These are phyloP conservation scores for Ariolimax columbianus DNA, from an alignment of 2,888 invertebrate species.

Conservation along the genomic window DNA sequence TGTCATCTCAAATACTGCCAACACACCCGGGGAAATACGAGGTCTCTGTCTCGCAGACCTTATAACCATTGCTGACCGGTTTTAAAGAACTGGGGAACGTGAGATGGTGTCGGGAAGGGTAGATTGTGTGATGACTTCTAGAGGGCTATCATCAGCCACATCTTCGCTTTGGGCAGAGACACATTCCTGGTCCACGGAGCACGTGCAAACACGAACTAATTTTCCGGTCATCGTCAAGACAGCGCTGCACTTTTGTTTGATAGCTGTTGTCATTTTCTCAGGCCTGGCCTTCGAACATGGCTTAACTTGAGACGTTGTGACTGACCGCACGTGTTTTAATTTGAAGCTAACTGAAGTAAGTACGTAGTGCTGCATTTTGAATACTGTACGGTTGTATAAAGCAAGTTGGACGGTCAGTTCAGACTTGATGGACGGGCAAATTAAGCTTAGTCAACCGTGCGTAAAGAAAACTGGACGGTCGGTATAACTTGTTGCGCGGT, in stretches of 20 bases:
- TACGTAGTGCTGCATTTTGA: too few relatives aligned
- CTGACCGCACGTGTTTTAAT: too few relatives aligned
- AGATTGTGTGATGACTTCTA: background rate
- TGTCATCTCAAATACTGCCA: constrained; percentile 14
- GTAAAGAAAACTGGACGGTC: too few relatives aligned
- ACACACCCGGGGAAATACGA: background rate
- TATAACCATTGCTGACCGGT: background rate
- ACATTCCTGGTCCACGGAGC: background rate
- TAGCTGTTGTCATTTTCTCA: background rate
- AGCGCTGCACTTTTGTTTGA: background rate
- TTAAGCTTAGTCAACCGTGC: too few relatives aligned
- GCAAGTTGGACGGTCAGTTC: too few relatives aligned
- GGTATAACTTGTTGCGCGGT: too few relatives aligned
- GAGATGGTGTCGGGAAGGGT: background rate
- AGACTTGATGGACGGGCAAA: too few relatives aligned
- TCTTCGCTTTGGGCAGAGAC: background rate
- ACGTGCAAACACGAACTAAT: constrained; percentile 33
- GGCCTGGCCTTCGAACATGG: background rate
- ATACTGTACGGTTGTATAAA: too few relatives aligned
- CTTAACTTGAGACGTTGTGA: background rate
- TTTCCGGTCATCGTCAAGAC: constrained; percentile 35
- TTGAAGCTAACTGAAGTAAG: background rate
- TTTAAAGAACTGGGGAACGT: background rate
- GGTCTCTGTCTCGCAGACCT: background rate
- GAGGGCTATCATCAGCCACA: background rate